Conservation (phyloP, 2,888 invertebrate genomes). For the Lacanobia wlatinum region DNA sequence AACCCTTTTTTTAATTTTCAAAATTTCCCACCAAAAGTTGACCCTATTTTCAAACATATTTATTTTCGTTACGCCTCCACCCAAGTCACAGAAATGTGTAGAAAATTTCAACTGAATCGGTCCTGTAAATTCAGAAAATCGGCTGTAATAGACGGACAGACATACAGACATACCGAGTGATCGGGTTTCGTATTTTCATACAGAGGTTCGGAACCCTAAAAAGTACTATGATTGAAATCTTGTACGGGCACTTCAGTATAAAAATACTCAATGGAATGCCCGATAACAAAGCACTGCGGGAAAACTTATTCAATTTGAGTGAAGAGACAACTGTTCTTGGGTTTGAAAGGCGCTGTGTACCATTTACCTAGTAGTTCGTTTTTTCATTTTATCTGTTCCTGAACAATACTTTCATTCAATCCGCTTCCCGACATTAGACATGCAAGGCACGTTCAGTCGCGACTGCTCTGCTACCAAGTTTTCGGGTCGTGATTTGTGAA, state of each 20-base stretch:
- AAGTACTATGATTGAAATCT: conserved; percentile 54
- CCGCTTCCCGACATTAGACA: conserved; percentile 81
- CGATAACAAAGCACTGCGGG: conserved; percentile 83
- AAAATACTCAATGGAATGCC: conserved; percentile 71
- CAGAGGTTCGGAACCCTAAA: not conserved
- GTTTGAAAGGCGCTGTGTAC: conserved; percentile 84
- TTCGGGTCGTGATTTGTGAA: conserved; percentile 65
- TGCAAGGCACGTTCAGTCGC: conserved; percentile 85
- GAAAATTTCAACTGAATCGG: too few relatives aligned
- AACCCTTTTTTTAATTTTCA: too few relatives aligned
- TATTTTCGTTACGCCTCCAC: too few relatives aligned
- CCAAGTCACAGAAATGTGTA: too few relatives aligned
- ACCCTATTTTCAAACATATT: too few relatives aligned
- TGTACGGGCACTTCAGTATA: conserved; percentile 70
- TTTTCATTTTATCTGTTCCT: conserved; percentile 80
- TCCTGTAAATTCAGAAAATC: too few relatives aligned
- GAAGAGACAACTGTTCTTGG: conserved; percentile 86
- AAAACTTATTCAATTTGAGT: conserved; percentile 89
- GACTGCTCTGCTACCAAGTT: conserved; percentile 77
- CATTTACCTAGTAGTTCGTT: conserved; percentile 77
- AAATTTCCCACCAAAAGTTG: too few relatives aligned
- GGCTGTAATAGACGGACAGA: too few relatives aligned
- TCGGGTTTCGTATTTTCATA: too few relatives aligned
- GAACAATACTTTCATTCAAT: conserved; percentile 88
- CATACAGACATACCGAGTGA: too few relatives aligned